These are phyloP conservation scores for Ernsta delagoae DNA, from an alignment of 2,888 invertebrate species.

Conservation along the genomic window DNA sequence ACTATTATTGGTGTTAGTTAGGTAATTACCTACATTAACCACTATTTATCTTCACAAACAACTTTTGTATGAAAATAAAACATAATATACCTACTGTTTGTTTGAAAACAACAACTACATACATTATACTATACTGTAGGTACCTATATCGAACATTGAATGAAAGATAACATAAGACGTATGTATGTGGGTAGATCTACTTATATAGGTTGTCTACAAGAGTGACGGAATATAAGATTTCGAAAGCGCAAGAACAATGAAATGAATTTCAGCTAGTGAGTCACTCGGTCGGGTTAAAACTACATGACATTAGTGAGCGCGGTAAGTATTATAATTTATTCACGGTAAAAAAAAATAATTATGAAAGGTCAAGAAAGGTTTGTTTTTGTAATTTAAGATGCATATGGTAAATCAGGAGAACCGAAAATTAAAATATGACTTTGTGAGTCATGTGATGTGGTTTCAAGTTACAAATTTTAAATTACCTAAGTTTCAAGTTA, in stretches of 20 bases:
- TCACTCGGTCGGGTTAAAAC: constrained; percentile 48
- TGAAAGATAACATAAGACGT: constrained; percentile 1
- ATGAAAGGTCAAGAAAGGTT: too few relatives aligned
- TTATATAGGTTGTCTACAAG: background rate
- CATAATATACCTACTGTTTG: too few relatives aligned
- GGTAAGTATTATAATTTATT: background rate
- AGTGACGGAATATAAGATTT: constrained; percentile 12
- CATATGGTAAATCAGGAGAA: background rate
- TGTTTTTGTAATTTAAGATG: too few relatives aligned
- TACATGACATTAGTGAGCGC: constrained; percentile 40
- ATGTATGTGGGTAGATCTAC: background rate
- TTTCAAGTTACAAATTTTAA: too few relatives aligned
- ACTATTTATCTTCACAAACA: background rate
- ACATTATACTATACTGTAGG: too few relatives aligned
- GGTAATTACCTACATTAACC: background rate
- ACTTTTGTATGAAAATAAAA: background rate
- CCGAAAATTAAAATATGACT: too few relatives aligned
- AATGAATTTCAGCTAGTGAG: constrained; percentile 38
- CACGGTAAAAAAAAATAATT: too few relatives aligned
- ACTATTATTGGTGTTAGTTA: background rate
- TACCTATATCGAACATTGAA: background rate
- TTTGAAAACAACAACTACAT: background rate
- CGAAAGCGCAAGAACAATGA: constrained; percentile 33
- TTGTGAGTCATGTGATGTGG: background rate
- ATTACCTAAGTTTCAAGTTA: background rate